These are phyloP conservation scores for Notothenia rossii DNA, from an alignment of 2,113 vertebrate genomes.

Conservation along the genomic window DNA sequence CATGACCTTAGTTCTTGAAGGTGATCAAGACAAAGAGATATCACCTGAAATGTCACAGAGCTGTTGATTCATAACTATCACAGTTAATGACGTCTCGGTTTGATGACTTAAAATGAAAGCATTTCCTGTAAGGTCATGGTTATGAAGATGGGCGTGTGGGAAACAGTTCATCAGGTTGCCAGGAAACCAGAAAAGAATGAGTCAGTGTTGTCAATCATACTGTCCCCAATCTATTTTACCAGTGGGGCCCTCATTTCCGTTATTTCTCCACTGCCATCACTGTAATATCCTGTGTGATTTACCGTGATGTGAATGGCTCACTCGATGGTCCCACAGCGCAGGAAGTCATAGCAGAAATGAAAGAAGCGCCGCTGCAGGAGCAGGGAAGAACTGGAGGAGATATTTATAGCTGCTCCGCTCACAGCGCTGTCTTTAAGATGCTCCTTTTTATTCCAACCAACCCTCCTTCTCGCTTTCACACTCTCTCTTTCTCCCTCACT, in stretches of 20 bases:
- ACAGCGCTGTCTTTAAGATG: conserved; percentile 48
- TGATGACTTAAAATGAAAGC: conserved; percentile 31
- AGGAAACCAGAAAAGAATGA: conserved; percentile 56
- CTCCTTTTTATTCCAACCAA: conserved; percentile 41
- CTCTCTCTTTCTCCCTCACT: background rate
- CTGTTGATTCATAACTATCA: background rate
- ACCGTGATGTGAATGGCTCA: conserved; percentile 37
- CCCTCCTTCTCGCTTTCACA: conserved; percentile 16
- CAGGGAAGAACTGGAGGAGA: conserved; percentile 43
- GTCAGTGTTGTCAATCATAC: conserved; percentile 18
- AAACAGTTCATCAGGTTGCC: conserved; percentile 43
- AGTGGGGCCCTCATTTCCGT: conserved; percentile 51
- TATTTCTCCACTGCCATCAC: conserved; percentile 27
- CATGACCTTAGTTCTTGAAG: background rate
- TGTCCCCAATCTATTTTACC: conserved; percentile 27
- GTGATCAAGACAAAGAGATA: background rate
- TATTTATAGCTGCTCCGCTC: conserved; percentile 76
- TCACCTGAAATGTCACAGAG: background rate
- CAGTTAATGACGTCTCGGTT: background rate
- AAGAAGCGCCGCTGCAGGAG: conserved; percentile 18
- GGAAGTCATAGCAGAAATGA: conserved; percentile 19
- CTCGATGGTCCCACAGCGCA: background rate
- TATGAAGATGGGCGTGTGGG: conserved; percentile 28
- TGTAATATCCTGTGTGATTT: conserved; percentile 63
- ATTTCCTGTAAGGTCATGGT: conserved; percentile 32